Conservation (phyloP, 1,140 invertebrate species). For the Zaprionus lachaisei region DNA sequence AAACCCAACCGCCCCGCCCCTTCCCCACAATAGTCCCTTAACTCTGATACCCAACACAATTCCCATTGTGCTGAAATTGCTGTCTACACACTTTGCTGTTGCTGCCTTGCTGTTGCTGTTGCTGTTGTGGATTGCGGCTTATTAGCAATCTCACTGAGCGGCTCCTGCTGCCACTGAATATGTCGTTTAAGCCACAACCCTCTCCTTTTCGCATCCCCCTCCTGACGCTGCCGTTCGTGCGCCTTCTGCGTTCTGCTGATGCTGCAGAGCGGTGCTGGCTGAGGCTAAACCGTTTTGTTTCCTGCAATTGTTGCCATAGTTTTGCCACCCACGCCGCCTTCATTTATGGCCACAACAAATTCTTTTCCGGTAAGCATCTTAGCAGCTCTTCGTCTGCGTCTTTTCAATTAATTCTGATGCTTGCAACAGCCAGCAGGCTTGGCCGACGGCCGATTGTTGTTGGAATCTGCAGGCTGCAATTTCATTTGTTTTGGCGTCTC, state of each 20-base stretch:
- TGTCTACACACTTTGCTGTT: constrained; percentile 66
- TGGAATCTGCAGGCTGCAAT: constrained; percentile 2
- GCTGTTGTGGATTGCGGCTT: constrained; percentile 57
- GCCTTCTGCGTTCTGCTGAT: constrained; percentile 38
- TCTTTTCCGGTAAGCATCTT: constrained; percentile 47
- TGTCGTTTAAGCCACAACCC: constrained; percentile 42
- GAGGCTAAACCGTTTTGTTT: constrained; percentile 15
- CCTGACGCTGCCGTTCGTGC: neutral
- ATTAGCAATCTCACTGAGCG: constrained; percentile 71
- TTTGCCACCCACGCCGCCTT: neutral
- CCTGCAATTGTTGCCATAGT: constrained; percentile 24
- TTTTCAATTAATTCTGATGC: constrained; percentile 41
- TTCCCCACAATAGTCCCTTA: neutral
- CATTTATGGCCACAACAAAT: constrained; percentile 43
- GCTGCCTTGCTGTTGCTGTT: constrained; percentile 40
- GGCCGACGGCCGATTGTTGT: neutral
- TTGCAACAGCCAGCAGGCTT: constrained; percentile 11
- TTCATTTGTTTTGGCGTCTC: neutral
- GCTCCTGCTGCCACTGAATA: constrained; percentile 35
- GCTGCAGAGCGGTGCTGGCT: constrained; percentile 10
- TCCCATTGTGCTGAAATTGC: constrained; percentile 63
- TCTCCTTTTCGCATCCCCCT: neutral
- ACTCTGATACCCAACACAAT: constrained; percentile 21
- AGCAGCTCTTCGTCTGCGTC: constrained; percentile 9
- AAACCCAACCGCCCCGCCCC: constrained; percentile 29